phyloP scores from a whole-genome alignment of 2,888 invertebrate species.

The Eudemis profundana region DNA sequence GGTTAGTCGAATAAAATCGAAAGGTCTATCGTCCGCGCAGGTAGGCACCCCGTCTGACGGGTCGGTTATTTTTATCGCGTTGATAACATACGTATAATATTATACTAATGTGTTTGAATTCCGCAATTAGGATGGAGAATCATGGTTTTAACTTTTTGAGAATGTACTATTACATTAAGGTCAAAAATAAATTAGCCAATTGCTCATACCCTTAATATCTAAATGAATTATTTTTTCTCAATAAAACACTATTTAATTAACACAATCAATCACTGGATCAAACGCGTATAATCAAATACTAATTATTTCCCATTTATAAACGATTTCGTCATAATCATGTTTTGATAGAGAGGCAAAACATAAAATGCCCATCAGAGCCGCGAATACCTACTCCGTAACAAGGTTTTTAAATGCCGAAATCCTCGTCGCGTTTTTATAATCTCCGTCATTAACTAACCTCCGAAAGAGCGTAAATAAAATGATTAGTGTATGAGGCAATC shows the following conservation, averaged over 20 bases:
- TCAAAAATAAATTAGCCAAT: background rate
- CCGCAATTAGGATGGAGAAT: background rate
- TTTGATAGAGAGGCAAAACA: constrained; percentile 28
- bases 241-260: background rate
- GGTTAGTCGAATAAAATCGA: constrained; percentile 11
- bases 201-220: background rate
- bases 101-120: constrained; percentile 2
- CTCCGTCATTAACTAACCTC: constrained; percentile 55
- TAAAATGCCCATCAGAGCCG: constrained; percentile 29
- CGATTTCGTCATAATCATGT: constrained; percentile 38
- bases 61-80: constrained; percentile 38
- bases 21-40: constrained; percentile 30
- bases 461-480: constrained; percentile 62
- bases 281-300: constrained; percentile 23
- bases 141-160: background rate
- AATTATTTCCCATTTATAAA: constrained; percentile 33
- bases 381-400: constrained; percentile 28
- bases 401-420: constrained; percentile 46
- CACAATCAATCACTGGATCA: constrained; percentile 16
- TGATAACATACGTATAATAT: background rate
- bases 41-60: constrained; percentile 28
- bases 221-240: background rate
- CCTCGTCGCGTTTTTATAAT: constrained; percentile 49
- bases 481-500: constrained; percentile 61
- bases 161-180: too few relatives aligned